Evolutionary conservation across 2,888 invertebrate genomes (phyloP), one percentile per base, ranked within the genome.

Genomic region (Coremacera marginata): DNA sequence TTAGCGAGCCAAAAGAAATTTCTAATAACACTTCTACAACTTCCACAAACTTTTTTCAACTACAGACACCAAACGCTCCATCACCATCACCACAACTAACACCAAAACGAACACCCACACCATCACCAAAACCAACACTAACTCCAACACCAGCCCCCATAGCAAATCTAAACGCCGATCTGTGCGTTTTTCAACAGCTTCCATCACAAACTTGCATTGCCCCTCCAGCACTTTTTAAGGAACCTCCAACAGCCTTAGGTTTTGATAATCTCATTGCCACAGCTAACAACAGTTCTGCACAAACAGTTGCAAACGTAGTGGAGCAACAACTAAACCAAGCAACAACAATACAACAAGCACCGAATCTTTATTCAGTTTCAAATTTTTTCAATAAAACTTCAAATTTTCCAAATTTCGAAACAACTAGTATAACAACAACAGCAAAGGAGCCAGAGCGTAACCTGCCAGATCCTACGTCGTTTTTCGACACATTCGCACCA

Each of bases 401-500:
- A 63, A 60, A 57, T 60, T 60, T 22, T 22, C 25, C 73, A 22
- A 72, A 34, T 37, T 34, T 57, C 70, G 49, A 37, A 7, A 31
- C 68, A 70, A 60, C 9, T 11, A 62, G 25, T 37, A 57, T 67
- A 73, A 55, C 71, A 79, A 57, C 70, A 73, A 55, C 71, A 79
- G 4, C 67, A 51, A 37, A 60, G 62, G 14, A 77, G 63, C 27
- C 79, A 75, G 14, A 55, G 51, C 63, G 80, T 62, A 78, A 77
- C 55, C 79, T 82, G 11, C 73, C 82, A 7, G 84, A 84, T 78
- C 78, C 83, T 16, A 79, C 81, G 67, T 80, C 83, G 57, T 86
- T 85, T 81, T 86, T 86, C 79, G 86, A 86, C 79, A 82, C 82
- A 31, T 84, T 86, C 57, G 77, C 79, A 9, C 77, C 76, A 9